These are phyloP conservation scores for Xenops minutus DNA, from an alignment of 2,797 vertebrate species.

Conservation along the genomic window DNA sequence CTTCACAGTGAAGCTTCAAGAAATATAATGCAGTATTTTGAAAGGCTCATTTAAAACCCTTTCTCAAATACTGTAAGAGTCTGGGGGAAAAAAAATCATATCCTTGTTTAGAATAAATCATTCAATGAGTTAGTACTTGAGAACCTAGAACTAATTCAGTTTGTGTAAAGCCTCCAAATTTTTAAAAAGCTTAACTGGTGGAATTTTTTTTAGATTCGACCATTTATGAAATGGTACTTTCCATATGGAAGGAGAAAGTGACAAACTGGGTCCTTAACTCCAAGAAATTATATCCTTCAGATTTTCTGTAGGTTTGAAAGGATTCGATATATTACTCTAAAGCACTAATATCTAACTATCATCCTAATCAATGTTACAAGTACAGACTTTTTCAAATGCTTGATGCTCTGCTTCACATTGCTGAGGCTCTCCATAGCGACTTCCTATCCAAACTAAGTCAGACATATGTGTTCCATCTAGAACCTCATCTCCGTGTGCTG, in stretches of 20 bases:
- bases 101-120: conserved; percentile 37
- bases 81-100: background rate
- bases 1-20: conserved; percentile 49
- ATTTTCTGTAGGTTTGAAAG: background rate
- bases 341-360: background rate
- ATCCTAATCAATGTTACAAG: background rate
- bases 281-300: background rate
- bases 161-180: background rate
- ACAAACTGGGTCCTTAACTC: background rate
- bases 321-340: background rate
- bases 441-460: background rate
- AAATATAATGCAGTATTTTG: conserved; percentile 44
- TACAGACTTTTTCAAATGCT: background rate
- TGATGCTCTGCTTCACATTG: background rate
- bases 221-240: background rate
- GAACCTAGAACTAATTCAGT: background rate
- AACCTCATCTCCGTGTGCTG: background rate
- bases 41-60: conserved; percentile 37
- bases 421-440: background rate
- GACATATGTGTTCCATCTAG: background rate
- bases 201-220: background rate
- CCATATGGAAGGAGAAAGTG: background rate
- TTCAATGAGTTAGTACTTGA: conserved; percentile 24
- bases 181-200: background rate
- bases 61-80: conserved; percentile 22